These are phyloP conservation scores for Bolinopsis microptera DNA, from an alignment of 37 sponge, comb jelly and placozoan genomes.

Conservation along the genomic window DNA sequence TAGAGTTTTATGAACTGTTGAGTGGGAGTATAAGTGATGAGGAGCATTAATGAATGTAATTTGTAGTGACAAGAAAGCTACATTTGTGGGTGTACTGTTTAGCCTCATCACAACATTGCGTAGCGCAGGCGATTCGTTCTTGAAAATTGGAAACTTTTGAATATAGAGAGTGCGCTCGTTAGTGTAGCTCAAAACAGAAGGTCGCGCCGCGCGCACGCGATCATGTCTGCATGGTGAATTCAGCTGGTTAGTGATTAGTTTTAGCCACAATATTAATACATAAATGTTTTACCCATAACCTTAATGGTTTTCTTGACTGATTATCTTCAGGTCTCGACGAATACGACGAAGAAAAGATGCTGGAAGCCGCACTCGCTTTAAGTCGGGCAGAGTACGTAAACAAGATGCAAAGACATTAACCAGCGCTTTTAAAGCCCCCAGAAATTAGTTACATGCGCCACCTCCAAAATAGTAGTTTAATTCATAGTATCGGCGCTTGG, in stretches of 20 bases:
- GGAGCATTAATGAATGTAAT: too few species aligned
- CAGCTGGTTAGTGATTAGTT: neutral
- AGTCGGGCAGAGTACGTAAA: constrained; percentile 46
- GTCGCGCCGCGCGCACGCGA: constrained; percentile 60
- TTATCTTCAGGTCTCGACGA: constrained; percentile 47
- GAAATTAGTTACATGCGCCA: neutral
- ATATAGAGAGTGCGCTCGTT: constrained; percentile 28
- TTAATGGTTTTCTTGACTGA: too few species aligned
- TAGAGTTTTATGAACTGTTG: too few species aligned
- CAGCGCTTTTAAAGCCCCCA: neutral
- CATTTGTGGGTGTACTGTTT: too few species aligned
- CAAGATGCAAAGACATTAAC: constrained; percentile 40
- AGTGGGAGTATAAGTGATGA: too few species aligned
- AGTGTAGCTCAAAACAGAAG: constrained; percentile 7
- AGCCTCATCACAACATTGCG: too few species aligned
- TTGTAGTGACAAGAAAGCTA: too few species aligned
- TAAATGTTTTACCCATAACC: too few species aligned
- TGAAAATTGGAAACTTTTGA: neutral
- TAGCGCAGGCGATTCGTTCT: constrained; percentile 3
- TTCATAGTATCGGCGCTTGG: too few species aligned
- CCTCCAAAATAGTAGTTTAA: too few species aligned
- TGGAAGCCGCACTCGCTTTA: constrained; percentile 43
- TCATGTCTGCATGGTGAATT: neutral
- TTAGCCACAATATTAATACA: too few species aligned
- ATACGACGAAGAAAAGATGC: constrained; percentile 61